These are phyloP conservation scores for Chrysomela aeneicollis DNA, from an alignment of 2,888 invertebrate genomes.

Conservation along the genomic window DNA sequence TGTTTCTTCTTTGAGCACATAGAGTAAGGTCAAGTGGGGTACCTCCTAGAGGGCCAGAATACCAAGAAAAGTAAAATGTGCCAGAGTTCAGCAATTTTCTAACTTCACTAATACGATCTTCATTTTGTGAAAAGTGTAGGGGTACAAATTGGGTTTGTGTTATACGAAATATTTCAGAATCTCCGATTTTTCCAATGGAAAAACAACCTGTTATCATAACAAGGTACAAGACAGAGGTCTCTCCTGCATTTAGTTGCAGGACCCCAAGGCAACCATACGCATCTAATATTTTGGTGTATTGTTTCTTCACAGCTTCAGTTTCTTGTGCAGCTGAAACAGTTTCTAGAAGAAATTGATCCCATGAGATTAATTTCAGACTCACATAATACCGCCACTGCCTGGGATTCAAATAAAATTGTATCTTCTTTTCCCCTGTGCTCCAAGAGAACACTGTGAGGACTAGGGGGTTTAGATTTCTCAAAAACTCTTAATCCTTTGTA, in stretches of 20 bases:
- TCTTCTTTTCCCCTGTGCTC: slow-evolving; percentile 89
- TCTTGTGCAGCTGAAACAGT: slow-evolving; percentile 75
- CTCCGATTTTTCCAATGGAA: slow-evolving; percentile 94
- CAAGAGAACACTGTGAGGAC: slow-evolving; percentile 88
- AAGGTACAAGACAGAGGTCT: slow-evolving; percentile 84
- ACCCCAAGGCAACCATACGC: slow-evolving; percentile 97
- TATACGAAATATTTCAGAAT: slow-evolving; percentile 93
- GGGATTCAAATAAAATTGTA: slow-evolving; percentile 90
- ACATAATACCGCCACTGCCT: slow-evolving; percentile 87
- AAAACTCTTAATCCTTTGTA: slow-evolving; percentile 91
- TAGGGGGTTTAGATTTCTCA: slow-evolving; percentile 86
- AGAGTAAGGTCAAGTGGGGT: slow-evolving; percentile 85
- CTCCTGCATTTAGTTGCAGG: slow-evolving; percentile 85
- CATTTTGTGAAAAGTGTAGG: slow-evolving; percentile 75
- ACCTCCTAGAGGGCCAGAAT: slow-evolving; percentile 53
- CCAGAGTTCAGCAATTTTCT: slow-evolving; percentile 95
- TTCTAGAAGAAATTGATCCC: neutral
- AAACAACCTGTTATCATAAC: slow-evolving; percentile 95
- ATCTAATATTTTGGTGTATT: slow-evolving; percentile 90
- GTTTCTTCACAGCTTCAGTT: slow-evolving; percentile 86
- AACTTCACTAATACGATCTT: slow-evolving; percentile 69
- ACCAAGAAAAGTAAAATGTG: slow-evolving; percentile 97
- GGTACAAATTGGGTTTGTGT: slow-evolving; percentile 93
- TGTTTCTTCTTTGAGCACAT: slow-evolving; percentile 89
- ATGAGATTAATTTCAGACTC: slow-evolving; percentile 58